Evolutionary conservation across 2,113 vertebrate genomes (phyloP).

Genomic region (Loxodonta africana): DNA sequence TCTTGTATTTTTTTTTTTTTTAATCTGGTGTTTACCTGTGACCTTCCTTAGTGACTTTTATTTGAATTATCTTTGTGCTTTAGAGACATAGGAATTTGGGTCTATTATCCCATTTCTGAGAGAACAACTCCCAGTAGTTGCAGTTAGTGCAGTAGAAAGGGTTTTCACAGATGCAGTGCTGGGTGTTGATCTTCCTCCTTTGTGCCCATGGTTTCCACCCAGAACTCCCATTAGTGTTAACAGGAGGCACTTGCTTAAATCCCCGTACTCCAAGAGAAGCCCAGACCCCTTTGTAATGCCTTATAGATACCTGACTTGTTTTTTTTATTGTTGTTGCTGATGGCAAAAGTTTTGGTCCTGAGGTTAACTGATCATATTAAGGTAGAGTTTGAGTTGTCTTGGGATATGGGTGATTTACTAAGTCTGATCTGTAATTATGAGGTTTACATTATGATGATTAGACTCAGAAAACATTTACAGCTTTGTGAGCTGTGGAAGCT

Average conservation of each 20-base stretch:
- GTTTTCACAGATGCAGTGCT: constrained; percentile 38
- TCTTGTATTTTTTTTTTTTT: not conserved
- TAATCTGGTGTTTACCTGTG: constrained; percentile 69
- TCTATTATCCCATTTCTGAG: constrained; percentile 74
- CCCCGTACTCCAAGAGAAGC: constrained; percentile 58
- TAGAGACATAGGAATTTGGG: constrained; percentile 76
- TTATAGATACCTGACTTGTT: constrained; percentile 49
- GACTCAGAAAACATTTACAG: constrained; percentile 60
- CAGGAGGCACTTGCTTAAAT: constrained; percentile 75
- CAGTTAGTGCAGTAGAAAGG: constrained; percentile 64
- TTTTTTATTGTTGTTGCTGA: constrained; percentile 54
- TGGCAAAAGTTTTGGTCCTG: constrained; percentile 65
- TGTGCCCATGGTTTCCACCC: constrained; percentile 47
- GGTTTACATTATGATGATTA: constrained; percentile 68
- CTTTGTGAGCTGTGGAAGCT: constrained; percentile 61
- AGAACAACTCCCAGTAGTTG: constrained; percentile 77
- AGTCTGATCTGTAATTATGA: constrained; percentile 78
- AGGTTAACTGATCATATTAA: constrained; percentile 76
- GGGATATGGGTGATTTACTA: constrained; percentile 74
- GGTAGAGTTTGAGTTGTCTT: constrained; percentile 74
- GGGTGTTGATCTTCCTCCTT: constrained; percentile 56
- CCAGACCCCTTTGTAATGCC: constrained; percentile 41
- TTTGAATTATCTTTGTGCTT: constrained; percentile 78
- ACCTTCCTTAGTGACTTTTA: constrained; percentile 72
- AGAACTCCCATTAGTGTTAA: constrained; percentile 77